Base-by-base conservation (phyloP, 2,888 invertebrate genomes). In the Pediacus dermestoides region DNA sequence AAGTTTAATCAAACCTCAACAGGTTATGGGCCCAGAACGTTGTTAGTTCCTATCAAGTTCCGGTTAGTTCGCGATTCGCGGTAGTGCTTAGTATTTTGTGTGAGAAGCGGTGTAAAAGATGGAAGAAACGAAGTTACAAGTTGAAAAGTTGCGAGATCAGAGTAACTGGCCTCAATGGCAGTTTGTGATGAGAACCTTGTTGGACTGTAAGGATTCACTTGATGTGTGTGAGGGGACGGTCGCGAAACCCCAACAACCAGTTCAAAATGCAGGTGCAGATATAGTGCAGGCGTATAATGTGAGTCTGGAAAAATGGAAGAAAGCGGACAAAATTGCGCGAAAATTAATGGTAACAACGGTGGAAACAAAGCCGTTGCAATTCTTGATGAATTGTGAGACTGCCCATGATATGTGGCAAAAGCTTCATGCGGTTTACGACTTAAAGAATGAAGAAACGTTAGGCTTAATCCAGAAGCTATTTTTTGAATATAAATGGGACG, bases 361-460 rank as follows among this genome's bases (percentile, higher is more conserved):
- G 1, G 55, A 52, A 28, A 16, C 12, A 1, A 40, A 44, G 32
- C 48, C 53, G 0, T 14, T 50, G 9, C 25, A 50, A 2, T 33
- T 51, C 2, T 14, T 55, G 3, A 36, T 52, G 35, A 34, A 9
- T 16, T 37, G 42, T 6, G 33, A 40, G 4, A 44, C 33, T 16
- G 46, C 51, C 1, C n/a, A 12, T 2, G 47, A 52, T 16, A 53
- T 50, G 48, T 53, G 53, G 52, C 7, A 15, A 7, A 55, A 55
- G 31, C 28, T 53, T 4, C 34, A 46, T 14, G 7, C 27, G 7
- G 42, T 53, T 1, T 55, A 44, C 12, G 52, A 55, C 6, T 31
- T 45, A 37, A 53, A 48, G 16, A 48, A 41, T 0, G 50, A 47
- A 1, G 45, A 46, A 28, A 46, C 33, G 44, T 16, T 52, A 16